phyloP scores from a whole-genome alignment of 2,888 invertebrate genomes.

The Drosophila infuscata region DNA sequence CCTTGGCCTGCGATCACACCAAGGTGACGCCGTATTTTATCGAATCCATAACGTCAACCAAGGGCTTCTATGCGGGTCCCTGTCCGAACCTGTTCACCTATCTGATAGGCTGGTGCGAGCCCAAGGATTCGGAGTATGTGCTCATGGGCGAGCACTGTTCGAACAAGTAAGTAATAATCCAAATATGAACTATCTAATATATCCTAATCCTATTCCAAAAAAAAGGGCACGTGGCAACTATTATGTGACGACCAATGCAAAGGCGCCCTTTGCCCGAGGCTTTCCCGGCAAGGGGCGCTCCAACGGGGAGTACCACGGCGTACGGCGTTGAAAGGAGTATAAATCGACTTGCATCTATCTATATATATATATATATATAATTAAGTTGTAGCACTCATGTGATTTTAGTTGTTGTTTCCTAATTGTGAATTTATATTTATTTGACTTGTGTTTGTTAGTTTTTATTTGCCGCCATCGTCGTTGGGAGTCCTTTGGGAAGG shows the following conservation, averaged over 20 bases:
- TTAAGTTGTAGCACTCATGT: conserved; percentile 66
- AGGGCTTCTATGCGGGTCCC: conserved; percentile 94
- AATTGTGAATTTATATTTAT: conserved; percentile 65
- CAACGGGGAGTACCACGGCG: conserved; percentile 83
- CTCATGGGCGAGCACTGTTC: conserved; percentile 94
- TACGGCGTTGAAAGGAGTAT: conserved; percentile 65
- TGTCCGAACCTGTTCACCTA: conserved; percentile 93
- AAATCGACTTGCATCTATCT: conserved; percentile 1
- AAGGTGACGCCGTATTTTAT: conserved; percentile 96
- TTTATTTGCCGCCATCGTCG: conserved; percentile 63
- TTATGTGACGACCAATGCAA: conserved; percentile 94
- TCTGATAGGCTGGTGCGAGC: conserved; percentile 93
- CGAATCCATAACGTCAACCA: conserved; percentile 92
- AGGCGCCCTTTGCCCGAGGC: conserved; percentile 94
- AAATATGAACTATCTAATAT: no score
- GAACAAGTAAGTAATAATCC: conserved; percentile 87
- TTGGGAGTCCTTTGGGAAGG: conserved; percentile 4
- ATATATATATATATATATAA: conserved; percentile 1
- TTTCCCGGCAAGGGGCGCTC: conserved; percentile 88
- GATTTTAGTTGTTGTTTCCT: conserved; percentile 77
- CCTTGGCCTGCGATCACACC: conserved; percentile 94
- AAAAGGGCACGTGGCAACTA: conserved; percentile 93
- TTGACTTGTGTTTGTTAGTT: conserved; percentile 56
- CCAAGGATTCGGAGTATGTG: conserved; percentile 91
- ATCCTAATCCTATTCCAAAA: conserved; percentile 22